Evolutionary conservation across 2,888 invertebrate species (phyloP), one percentile per base, ranked within the genome.

Genomic region (Pandemis corylana): DNA sequence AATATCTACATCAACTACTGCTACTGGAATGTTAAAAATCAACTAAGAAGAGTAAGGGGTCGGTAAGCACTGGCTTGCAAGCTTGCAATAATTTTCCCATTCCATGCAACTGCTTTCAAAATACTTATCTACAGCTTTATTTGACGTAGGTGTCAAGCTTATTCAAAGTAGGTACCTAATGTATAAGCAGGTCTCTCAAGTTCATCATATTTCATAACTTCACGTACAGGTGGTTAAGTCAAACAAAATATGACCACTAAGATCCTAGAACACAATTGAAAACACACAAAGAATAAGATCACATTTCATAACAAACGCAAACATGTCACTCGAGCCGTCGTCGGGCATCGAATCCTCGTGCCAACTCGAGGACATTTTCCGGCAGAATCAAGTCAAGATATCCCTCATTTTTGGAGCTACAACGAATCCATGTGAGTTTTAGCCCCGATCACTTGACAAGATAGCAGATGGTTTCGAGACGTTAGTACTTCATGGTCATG

Each of bases 291-390:
- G 63, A 41, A 63, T 13, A 63, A 41, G 41, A 42, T 59, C 59
- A 42, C n/a, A 63, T 63, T 63, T 63, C 41, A 63, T 42, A 63
- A 41, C 63, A 10, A 28, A 61, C 61, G 28, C 62, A 42, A 62
- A 42, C 42, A 62, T 63, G 42, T 63, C 15, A 42, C 13, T 42
- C 6, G 44, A 65, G 15, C 36, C 42, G 44, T 20, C 20, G n/a
- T 15, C 53, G 53, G 53, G 53, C 15, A 15, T 7, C 53, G 53
- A 53, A 53, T 7, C 20, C 56, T 20, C 15, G 51, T 15, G 51
- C n/a, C 51, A 20, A 20, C 20, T 20, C 56, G 2, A 6, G n/a
- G n/a, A n/a, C 51, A n/a, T 51, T 51, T 53, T 15, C 53, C 15
- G n/a, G 15, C 15, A 53, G 15, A 53, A 15, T 49, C 12, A 44